Conservation (phyloP, 2,888 invertebrate species). For the Eupithecia insigniata region DNA sequence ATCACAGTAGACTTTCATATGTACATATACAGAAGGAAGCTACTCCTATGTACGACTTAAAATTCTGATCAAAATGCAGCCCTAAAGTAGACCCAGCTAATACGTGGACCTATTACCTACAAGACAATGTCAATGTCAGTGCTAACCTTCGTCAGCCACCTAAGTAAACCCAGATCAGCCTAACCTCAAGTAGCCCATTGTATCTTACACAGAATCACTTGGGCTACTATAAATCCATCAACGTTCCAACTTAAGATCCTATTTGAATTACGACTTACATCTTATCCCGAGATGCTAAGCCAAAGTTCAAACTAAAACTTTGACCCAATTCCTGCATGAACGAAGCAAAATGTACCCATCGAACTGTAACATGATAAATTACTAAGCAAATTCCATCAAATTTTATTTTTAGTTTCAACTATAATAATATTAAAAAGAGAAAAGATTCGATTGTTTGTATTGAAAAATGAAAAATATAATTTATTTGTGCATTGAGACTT, state of each 20-base stretch:
- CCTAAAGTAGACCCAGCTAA: not conserved
- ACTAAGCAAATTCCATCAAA: not conserved
- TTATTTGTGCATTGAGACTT: too few relatives aligned
- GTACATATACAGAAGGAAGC: not conserved
- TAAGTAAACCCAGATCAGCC: slow-evolving; percentile 12
- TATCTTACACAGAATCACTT: slow-evolving; percentile 29
- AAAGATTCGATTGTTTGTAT: too few relatives aligned
- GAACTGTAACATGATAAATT: slow-evolving; percentile 7
- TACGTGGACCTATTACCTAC: not conserved
- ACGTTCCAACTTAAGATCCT: slow-evolving; percentile 36
- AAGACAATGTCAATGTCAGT: slow-evolving; percentile 11
- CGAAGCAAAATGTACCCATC: not conserved
- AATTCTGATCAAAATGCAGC: not conserved
- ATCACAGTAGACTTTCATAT: too few relatives aligned
- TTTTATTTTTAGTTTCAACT: not conserved
- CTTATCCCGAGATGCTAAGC: slow-evolving; percentile 36
- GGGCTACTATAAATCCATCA: slow-evolving; percentile 39
- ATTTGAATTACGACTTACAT: slow-evolving; percentile 39
- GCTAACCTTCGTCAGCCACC: slow-evolving; percentile 8
- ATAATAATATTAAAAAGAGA: too few relatives aligned
- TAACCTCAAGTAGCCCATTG: slow-evolving; percentile 18
- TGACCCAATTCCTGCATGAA: slow-evolving; percentile 36
- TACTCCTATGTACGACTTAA: not conserved
- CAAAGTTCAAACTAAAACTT: slow-evolving; percentile 40
- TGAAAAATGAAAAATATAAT: too few relatives aligned